These are phyloP conservation scores for Xestia c-nigrum DNA, from an alignment of 2,888 invertebrate genomes.

Conservation along the genomic window DNA sequence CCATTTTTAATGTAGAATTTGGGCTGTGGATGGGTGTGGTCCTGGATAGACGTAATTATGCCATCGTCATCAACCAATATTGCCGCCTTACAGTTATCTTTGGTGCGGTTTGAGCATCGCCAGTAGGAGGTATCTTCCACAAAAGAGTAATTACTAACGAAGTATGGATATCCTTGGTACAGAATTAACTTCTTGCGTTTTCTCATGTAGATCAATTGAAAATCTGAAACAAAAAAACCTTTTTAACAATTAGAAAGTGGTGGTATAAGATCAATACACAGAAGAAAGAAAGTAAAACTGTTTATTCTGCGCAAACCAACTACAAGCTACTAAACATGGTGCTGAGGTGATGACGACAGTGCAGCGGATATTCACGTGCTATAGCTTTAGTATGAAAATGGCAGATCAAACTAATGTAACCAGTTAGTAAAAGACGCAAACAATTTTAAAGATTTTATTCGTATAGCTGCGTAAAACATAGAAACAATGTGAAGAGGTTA, in stretches of 20 bases:
- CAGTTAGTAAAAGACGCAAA: background rate
- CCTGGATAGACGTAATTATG: background rate
- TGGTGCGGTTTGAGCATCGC: constrained; percentile 22
- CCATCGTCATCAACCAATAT: constrained; percentile 24
- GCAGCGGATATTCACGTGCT: background rate
- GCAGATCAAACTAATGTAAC: background rate
- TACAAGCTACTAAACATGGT: background rate
- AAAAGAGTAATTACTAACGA: constrained; percentile 2
- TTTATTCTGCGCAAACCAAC: background rate
- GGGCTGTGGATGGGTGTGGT: constrained; percentile 18
- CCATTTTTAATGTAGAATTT: constrained; percentile 26
- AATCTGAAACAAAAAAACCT: constrained; percentile 21
- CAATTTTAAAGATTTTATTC: background rate
- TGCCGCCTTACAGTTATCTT: constrained; percentile 25
- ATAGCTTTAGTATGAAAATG: background rate
- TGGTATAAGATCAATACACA: background rate
- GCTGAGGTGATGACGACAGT: background rate
- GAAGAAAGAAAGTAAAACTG: background rate
- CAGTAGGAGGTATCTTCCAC: constrained; percentile 21
- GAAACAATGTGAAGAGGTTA: background rate
- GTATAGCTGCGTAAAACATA: no score
- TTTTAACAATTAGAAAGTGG: background rate
- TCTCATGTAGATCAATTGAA: constrained; percentile 20
- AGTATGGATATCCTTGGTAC: constrained; percentile 23
- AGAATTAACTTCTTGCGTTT: constrained; percentile 34